Evolutionary conservation across 2,888 invertebrate genomes (phyloP).

Genomic region (Eupithecia insigniata): DNA sequence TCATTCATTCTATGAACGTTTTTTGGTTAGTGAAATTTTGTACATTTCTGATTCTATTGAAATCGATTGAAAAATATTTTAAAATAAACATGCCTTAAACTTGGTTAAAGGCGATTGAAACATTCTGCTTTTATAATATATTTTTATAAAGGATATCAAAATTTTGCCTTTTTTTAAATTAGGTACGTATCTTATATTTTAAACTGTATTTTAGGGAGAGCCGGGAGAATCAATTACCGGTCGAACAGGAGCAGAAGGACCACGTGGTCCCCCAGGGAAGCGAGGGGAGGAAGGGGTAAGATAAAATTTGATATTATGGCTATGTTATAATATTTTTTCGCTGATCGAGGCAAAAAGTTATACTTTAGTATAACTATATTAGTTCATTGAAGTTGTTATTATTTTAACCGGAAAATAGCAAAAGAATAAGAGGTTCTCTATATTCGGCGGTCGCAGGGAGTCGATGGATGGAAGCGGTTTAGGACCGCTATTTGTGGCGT

Average conservation of each 20-base stretch:
- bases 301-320: neutral
- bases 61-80: neutral
- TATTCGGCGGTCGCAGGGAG: no score
- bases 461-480: no score
- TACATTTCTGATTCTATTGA: neutral
- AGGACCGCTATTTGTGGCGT: no score
- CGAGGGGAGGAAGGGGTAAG: slow-evolving; percentile 53
- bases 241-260: slow-evolving; percentile 86
- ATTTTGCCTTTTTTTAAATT: neutral
- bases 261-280: slow-evolving; percentile 78
- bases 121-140: neutral
- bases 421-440: no score
- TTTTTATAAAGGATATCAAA: neutral
- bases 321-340: no score
- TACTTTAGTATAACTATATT: no score
- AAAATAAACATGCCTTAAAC: neutral
- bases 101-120: neutral
- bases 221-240: slow-evolving; percentile 54
- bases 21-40: neutral
- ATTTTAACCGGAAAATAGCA: no score
- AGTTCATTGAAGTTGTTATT: no score
- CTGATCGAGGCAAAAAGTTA: no score
- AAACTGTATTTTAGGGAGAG: slow-evolving; percentile 52
- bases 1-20: no score
- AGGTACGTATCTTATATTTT: neutral